These are phyloP conservation scores for Micropoecilia bifurca DNA, from an alignment of 2,797 vertebrate genomes.

Conservation along the genomic window DNA sequence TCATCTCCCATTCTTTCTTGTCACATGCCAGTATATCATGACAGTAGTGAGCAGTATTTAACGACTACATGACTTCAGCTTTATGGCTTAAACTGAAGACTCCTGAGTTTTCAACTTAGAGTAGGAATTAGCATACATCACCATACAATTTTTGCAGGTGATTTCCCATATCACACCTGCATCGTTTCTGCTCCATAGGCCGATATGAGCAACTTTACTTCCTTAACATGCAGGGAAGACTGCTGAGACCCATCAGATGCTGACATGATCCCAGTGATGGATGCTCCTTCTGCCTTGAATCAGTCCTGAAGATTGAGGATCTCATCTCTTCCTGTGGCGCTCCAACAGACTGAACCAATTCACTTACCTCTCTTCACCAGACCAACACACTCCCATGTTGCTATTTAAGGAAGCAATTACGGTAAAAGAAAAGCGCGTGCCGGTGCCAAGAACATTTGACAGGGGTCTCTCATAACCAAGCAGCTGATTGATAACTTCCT, in stretches of 20 bases:
- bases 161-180: constrained; percentile 32
- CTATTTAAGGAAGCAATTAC: constrained; percentile 76
- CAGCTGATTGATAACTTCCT: constrained; percentile 70
- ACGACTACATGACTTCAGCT: constrained; percentile 6
- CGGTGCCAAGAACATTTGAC: constrained; percentile 63
- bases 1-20: background rate
- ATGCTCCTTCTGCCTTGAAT: constrained; percentile 49
- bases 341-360: constrained; percentile 60
- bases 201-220: constrained; percentile 42
- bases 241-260: constrained; percentile 21
- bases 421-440: constrained; percentile 71
- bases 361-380: constrained; percentile 18
- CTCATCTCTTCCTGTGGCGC: constrained; percentile 42
- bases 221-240: constrained; percentile 48
- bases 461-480: constrained; percentile 52
- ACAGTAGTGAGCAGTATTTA: background rate
- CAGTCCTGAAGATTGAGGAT: constrained; percentile 47
- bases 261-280: constrained; percentile 42
- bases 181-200: constrained; percentile 19
- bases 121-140: constrained; percentile 16
- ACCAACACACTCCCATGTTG: constrained; percentile 18
- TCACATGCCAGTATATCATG: background rate
- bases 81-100: constrained; percentile 6
- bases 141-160: constrained; percentile 18
- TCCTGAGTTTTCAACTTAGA: constrained; percentile 2